Evolutionary conservation across 2,797 vertebrate genomes (phyloP).

Genomic region (Crocidura indochinensis): DNA sequence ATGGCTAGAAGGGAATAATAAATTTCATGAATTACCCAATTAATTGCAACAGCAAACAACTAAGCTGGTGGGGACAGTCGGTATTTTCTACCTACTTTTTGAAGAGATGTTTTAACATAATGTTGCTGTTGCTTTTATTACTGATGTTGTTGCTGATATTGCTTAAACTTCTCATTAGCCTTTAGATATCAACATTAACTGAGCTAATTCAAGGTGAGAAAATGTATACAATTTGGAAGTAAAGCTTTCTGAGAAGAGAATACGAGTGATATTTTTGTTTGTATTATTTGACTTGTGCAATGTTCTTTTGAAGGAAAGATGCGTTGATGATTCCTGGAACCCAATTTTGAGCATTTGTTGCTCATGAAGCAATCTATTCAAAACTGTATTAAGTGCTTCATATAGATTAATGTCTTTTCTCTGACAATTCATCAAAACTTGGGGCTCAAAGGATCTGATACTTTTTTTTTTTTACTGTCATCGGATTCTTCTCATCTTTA

Average conservation of each 20-base stretch:
- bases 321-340: background rate
- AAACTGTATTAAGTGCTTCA: background rate
- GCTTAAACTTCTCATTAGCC: slow-evolving; percentile 64
- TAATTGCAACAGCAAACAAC: slow-evolving; percentile 74
- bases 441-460: background rate
- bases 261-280: background rate
- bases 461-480: too few species aligned
- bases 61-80: slow-evolving; percentile 48
- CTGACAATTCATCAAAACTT: background rate
- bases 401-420: background rate
- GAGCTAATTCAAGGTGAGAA: slow-evolving; percentile 49
- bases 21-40: slow-evolving; percentile 77
- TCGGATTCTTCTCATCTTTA: background rate
- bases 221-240: slow-evolving; percentile 35
- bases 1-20: slow-evolving; percentile 70
- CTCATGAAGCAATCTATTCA: background rate
- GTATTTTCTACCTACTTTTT: slow-evolving; percentile 55
- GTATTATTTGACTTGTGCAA: background rate
- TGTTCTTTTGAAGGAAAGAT: background rate
- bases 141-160: slow-evolving; percentile 40
- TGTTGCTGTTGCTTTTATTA: slow-evolving; percentile 57
- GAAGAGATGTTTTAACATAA: slow-evolving; percentile 61
- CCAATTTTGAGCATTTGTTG: background rate
- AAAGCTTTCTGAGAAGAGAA: slow-evolving; percentile 31
- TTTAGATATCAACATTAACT: slow-evolving; percentile 4